Conservation (phyloP, 1,140 invertebrate species). For the Musca domestica region DNA sequence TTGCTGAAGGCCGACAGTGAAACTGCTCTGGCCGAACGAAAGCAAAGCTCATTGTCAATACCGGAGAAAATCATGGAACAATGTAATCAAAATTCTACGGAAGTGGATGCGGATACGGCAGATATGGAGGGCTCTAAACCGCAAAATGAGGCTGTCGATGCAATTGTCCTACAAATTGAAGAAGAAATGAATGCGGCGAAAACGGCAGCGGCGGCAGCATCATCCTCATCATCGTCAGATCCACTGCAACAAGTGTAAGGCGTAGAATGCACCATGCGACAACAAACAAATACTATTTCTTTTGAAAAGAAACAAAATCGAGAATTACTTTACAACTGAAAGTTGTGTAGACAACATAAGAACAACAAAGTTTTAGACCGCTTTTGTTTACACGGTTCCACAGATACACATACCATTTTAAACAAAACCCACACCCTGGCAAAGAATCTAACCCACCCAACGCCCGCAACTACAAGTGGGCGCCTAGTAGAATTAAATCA, state of each 20-base stretch:
- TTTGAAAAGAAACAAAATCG: neutral
- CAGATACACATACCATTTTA: too few relatives aligned
- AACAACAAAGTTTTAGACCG: too few relatives aligned
- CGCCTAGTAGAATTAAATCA: too few relatives aligned
- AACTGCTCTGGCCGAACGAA: conserved; percentile 42
- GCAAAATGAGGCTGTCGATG: neutral
- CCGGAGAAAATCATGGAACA: conserved; percentile 19
- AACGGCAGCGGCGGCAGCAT: neutral
- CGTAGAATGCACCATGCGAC: neutral
- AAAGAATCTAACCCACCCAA: too few relatives aligned
- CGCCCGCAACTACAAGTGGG: too few relatives aligned
- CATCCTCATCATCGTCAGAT: neutral
- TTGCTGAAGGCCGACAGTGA: conserved; percentile 48
- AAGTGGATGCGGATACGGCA: neutral
- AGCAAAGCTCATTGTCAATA: conserved; percentile 27
- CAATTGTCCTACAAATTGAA: neutral
- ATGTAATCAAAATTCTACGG: neutral
- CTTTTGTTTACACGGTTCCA: too few relatives aligned
- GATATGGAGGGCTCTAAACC: neutral
- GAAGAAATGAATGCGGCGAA: neutral
- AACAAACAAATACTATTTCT: neutral
- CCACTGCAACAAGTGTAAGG: neutral
- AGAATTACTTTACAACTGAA: conserved; percentile 18
- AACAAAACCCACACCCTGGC: too few relatives aligned
- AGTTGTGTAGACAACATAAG: neutral